These are phyloP conservation scores for Erinaceus europaeus DNA, from an alignment of 2,113 vertebrate species.

Conservation along the genomic window DNA sequence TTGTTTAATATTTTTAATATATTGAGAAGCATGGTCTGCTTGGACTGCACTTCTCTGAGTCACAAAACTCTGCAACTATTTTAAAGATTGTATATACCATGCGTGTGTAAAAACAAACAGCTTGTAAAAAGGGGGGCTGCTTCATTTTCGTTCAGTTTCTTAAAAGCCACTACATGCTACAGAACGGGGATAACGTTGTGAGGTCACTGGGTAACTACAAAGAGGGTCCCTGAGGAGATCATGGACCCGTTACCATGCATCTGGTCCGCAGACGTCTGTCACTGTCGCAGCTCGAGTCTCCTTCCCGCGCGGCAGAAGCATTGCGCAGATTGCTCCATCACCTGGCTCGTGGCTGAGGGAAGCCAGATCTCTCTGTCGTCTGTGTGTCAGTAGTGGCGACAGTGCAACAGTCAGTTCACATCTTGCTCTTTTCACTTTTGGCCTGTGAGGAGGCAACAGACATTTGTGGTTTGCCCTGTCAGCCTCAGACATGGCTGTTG, in stretches of 20 bases:
- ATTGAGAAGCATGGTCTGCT: slow-evolving; percentile 77
- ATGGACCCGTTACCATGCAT: slow-evolving; percentile 53
- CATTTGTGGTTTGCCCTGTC: slow-evolving; percentile 3
- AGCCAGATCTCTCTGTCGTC: background rate
- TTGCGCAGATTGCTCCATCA: slow-evolving; percentile 12
- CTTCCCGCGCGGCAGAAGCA: slow-evolving; percentile 46
- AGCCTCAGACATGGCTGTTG: background rate
- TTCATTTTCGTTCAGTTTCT: slow-evolving; percentile 80
- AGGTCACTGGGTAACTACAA: slow-evolving; percentile 45
- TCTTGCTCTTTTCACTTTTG: slow-evolving; percentile 16
- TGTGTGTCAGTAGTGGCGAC: slow-evolving; percentile 39
- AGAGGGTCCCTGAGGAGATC: slow-evolving; percentile 54
- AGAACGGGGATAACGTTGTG: slow-evolving; percentile 58
- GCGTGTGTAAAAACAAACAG: slow-evolving; percentile 67
- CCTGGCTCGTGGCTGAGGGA: slow-evolving; percentile 28
- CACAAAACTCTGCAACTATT: slow-evolving; percentile 84
- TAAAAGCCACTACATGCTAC: slow-evolving; percentile 71
- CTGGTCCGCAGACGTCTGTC: slow-evolving; percentile 62
- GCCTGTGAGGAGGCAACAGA: slow-evolving; percentile 41
- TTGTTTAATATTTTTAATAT: slow-evolving; percentile 82
- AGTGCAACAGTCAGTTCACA: too few species aligned
- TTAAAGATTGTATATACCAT: slow-evolving; percentile 84
- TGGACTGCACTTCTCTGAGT: slow-evolving; percentile 81
- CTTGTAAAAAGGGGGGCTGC: slow-evolving; percentile 71
- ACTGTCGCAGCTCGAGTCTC: slow-evolving; percentile 44